A percentile compares a stretch with the other conserved stretches of the same genome.
Evolutionary conservation across 2,797 vertebrate species (phyloP).

Genomic region (Argyrosomus regius): DNA sequence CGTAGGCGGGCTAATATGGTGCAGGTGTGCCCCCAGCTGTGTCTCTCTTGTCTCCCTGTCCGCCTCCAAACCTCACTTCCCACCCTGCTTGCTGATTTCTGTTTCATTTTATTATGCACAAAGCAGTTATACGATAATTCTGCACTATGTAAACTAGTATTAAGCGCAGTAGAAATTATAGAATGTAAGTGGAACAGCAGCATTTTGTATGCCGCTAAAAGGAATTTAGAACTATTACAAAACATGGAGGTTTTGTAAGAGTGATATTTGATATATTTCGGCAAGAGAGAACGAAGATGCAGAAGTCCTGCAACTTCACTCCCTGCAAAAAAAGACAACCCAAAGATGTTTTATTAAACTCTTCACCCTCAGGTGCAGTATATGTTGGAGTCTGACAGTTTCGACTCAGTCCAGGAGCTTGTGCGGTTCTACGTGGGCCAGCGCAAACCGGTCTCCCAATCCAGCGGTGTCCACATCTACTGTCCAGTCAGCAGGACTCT

Average conservation of each 20-base stretch:
- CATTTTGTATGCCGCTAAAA: background rate
- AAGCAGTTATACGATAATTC: background rate
- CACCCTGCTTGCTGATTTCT: background rate
- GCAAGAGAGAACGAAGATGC: background rate
- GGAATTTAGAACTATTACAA: background rate
- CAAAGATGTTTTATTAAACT: background rate
- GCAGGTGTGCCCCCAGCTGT: constrained; percentile 38
- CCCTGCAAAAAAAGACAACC: background rate
- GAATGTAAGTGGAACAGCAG: background rate
- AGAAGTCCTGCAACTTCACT: background rate
- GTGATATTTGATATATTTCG: background rate
- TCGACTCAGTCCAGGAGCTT: constrained; percentile 93
- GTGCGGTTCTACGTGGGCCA: constrained; percentile 94
- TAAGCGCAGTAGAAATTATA: background rate
- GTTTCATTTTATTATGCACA: background rate
- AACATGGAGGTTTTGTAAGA: background rate
- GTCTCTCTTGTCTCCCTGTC: constrained; percentile 11
- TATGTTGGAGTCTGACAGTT: constrained; percentile 93
- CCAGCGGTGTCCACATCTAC: constrained; percentile 93
- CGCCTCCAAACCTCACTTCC: constrained; percentile 16
- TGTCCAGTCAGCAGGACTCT: constrained; percentile 97
- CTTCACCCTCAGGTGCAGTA: constrained; percentile 87
- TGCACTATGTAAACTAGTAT: background rate
- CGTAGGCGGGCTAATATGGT: constrained; percentile 13
- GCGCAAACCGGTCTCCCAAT: constrained; percentile 91